Base-by-base conservation (phyloP, 1,140 invertebrate species). In the Choristoneura fumiferana region DNA sequence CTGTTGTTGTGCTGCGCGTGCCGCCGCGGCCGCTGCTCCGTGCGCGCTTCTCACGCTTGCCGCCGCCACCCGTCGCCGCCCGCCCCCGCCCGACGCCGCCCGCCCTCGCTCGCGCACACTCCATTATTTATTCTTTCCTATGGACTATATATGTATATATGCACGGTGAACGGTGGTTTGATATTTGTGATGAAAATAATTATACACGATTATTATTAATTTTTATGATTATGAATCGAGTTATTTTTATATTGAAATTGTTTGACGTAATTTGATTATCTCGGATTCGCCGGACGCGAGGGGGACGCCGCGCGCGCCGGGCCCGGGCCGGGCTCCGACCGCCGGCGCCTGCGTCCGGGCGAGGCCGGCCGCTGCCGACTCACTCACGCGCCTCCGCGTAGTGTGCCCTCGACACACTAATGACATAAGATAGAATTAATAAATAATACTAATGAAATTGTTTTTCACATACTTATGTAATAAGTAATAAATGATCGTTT, bases 61-160 rank as follows among this genome's bases (percentile, higher is more conserved):
- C 43, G 13, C 8, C 43, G 4, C 43, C 4, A 17, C 18, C 1
- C 29, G 2, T 2, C 18, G 74, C 77, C 73, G 73, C 69, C 73
- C 76, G 76, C 72, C 33, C 3, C 12, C 17, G 35, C 34, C 10
- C 8, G n/a, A 40, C 40, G 8, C 40, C 10, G 18, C 5, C 39
- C 60, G 54, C 62, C 6, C 22, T 53, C 67, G 40, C 59, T 14
- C 67, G 63, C 55, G 62, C 67, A 9, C 70, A 57, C 43, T 61
- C 36, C 43, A 38, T 54, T 45, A 62, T 63, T 49, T 62, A 64
- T 66, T 63, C 57, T 69, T 66, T 76, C 63, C 57, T 58, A 71
- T 54, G 67, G 72, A 78, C 72, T 78, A 75, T 81, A 63, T 86
- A 78, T 87, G 80, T 85, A 87, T 85, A 87, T 87, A 85, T 84